A percentile compares a stretch with the other conserved stretches of the same genome.
Conservation (phyloP, 37 sponge, comb jelly and placozoan species). For the Halichondria panicea region DNA sequence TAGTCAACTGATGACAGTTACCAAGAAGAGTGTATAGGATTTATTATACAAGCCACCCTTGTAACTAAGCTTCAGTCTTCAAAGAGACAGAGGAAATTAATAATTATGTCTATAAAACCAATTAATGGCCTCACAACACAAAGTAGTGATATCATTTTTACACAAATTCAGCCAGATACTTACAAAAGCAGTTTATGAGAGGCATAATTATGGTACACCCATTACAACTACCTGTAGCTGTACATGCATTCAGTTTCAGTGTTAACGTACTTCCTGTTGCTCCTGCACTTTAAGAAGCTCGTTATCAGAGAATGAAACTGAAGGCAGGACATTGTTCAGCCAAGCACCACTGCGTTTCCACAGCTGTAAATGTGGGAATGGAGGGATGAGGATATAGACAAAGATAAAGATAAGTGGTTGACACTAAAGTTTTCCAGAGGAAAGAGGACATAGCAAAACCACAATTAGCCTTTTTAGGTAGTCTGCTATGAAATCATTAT, state of each 20-base stretch:
- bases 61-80: no score
- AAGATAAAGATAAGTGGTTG: slow-evolving; percentile 1
- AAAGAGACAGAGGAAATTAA: no score
- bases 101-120: no score
- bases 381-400: background rate
- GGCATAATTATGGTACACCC: background rate
- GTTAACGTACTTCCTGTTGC: slow-evolving; percentile 3
- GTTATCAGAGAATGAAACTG: slow-evolving; percentile 4
- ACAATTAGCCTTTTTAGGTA: background rate
- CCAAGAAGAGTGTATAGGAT: no score
- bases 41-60: no score
- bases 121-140: no score
- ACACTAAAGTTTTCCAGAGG: background rate
- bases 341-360: slow-evolving; percentile 62
- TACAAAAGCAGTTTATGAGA: background rate
- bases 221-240: no score
- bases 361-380: slow-evolving; percentile 11
- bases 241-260: background rate
- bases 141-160: no score
- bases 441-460: background rate
- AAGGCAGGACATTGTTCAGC: slow-evolving; percentile 30
- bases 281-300: slow-evolving; percentile 28
- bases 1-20: no score
- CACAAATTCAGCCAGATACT: background rate
- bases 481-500: background rate